Evolutionary conservation across 2,888 invertebrate genomes (phyloP).

Genomic region (Onthophagus sagittarius): DNA sequence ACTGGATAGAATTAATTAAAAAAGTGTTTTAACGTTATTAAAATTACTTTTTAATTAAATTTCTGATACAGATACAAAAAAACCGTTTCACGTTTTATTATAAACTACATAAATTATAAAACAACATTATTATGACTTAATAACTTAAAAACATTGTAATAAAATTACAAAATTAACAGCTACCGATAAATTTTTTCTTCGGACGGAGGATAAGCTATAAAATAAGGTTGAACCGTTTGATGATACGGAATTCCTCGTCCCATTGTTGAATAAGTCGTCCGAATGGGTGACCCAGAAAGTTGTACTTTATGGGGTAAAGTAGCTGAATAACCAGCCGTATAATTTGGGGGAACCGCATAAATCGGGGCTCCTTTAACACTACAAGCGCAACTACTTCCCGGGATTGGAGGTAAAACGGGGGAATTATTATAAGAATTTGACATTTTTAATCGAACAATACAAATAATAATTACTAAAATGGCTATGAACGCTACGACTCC

Average conservation of each 20-base stretch:
- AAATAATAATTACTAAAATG: conserved; percentile 83
- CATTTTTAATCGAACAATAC: conserved; percentile 65
- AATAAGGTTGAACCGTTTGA: conserved; percentile 53
- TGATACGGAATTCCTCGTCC: conserved; percentile 55
- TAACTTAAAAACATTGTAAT: neutral
- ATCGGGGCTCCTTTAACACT: conserved; percentile 52
- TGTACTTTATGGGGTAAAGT: conserved; percentile 65
- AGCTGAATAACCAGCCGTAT: conserved; percentile 54
- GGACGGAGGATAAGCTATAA: conserved; percentile 60
- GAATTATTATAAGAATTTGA: conserved; percentile 65
- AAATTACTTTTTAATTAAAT: neutral
- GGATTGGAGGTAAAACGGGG: conserved; percentile 33
- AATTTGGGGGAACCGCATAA: conserved; percentile 57
- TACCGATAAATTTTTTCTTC: conserved; percentile 66
- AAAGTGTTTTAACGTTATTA: no score
- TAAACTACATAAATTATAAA: neutral
- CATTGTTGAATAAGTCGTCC: conserved; percentile 61
- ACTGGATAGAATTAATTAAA: no score
- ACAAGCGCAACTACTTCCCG: conserved; percentile 52
- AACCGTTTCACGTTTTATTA: neutral
- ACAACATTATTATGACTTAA: neutral
- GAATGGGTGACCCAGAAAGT: conserved; percentile 50
- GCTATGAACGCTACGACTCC: conserved; percentile 90
- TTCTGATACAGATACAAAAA: neutral
- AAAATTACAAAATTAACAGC: conserved; percentile 11